A percentile compares a stretch with the other conserved stretches of the same genome.
Conservation (phyloP, 2,888 invertebrate genomes). For the Phanerotoma sp. region DNA sequence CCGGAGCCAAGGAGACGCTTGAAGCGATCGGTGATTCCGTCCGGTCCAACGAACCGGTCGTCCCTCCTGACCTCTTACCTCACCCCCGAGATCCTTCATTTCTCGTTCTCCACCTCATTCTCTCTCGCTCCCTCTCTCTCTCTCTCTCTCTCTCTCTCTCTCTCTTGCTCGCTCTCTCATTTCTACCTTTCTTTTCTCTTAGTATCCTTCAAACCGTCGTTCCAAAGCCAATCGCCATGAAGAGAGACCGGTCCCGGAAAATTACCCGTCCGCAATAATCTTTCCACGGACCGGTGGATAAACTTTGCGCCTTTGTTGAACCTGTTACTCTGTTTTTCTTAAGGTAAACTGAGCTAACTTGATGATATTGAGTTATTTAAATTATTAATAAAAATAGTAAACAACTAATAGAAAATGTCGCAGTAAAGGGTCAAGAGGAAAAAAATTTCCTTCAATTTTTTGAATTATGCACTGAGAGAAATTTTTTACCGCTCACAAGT, state of each 20-base stretch:
- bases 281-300: not conserved
- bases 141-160: constrained; percentile 18
- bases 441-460: no score
- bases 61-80: constrained; percentile 36
- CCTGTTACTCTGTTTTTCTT: not conserved
- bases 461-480: no score
- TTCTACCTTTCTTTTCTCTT: constrained; percentile 18
- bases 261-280: constrained; percentile 35
- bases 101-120: constrained; percentile 14
- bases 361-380: no score
- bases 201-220: constrained; percentile 8
- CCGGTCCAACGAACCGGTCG: constrained; percentile 43
- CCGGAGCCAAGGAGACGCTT: constrained; percentile 52
- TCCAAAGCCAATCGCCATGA: constrained; percentile 35
- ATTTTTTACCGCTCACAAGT: no score
- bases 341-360: no score
- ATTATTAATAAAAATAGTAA: no score
- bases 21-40: constrained; percentile 49
- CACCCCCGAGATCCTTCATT: constrained; percentile 21
- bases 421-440: no score
- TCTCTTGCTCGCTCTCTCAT: constrained; percentile 19
- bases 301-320: not conserved
- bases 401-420: no score
- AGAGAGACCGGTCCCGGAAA: constrained; percentile 49
- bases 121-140: constrained; percentile 15